These are phyloP conservation scores for Diabrotica balteata DNA, from an alignment of 2,888 invertebrate species.

Conservation along the genomic window DNA sequence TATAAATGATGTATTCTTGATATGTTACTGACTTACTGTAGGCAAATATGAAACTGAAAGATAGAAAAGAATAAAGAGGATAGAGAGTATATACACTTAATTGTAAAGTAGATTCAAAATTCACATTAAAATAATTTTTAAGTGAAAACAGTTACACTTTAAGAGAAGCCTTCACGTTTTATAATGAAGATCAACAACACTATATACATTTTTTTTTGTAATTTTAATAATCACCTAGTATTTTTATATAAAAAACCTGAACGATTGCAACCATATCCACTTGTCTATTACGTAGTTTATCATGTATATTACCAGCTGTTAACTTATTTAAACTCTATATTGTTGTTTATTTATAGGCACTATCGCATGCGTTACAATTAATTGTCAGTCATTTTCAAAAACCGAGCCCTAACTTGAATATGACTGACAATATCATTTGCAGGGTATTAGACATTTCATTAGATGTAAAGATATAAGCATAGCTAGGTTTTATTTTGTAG, in stretches of 20 bases:
- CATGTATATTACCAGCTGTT: not conserved
- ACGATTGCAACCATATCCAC: not conserved
- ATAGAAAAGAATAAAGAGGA: too few species aligned
- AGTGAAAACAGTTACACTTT: not conserved
- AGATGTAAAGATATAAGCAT: constrained; percentile 1
- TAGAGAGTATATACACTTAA: too few species aligned
- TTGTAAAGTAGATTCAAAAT: too few species aligned
- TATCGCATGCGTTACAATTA: not conserved
- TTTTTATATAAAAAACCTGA: not conserved
- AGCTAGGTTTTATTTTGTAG: constrained; percentile 7
- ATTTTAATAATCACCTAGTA: too few species aligned
- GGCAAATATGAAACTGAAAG: too few species aligned
- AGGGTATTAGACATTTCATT: constrained; percentile 21
- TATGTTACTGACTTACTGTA: too few species aligned
- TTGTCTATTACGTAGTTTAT: not conserved
- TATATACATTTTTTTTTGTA: not conserved
- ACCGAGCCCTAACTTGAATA: constrained; percentile 56
- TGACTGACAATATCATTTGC: constrained; percentile 42
- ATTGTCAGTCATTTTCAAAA: constrained; percentile 52
- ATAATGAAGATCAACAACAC: too few species aligned
- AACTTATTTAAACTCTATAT: not conserved
- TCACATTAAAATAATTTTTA: too few species aligned
- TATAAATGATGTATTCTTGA: too few species aligned
- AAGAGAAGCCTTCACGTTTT: too few species aligned
- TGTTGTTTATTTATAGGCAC: constrained; percentile 12